Evolutionary conservation across 2,888 invertebrate species (phyloP).

Genomic region (Cheilosia impressa): DNA sequence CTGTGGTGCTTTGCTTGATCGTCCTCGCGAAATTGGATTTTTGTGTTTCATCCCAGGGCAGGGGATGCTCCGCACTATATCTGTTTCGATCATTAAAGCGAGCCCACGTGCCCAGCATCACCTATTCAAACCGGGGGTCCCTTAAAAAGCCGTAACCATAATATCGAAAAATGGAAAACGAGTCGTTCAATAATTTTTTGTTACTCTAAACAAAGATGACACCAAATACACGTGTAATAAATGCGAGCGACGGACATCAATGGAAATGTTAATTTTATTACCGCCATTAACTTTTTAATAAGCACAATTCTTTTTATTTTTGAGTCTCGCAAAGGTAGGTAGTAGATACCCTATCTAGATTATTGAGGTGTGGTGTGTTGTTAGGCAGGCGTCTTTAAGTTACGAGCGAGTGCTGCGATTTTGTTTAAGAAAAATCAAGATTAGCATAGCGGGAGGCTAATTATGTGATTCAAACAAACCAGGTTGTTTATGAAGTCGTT

Average conservation of each 20-base stretch:
- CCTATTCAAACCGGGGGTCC: slow-evolving; percentile 52
- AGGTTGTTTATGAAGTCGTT: slow-evolving; percentile 59
- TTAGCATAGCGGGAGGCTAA: slow-evolving; percentile 61
- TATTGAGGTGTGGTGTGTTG: slow-evolving; percentile 41
- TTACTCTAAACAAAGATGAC: slow-evolving; percentile 28
- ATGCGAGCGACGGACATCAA: slow-evolving; percentile 43
- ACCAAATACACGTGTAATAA: slow-evolving; percentile 10
- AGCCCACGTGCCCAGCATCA: slow-evolving; percentile 64
- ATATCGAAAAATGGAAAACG: neutral
- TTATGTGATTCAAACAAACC: slow-evolving; percentile 61
- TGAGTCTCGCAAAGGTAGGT: slow-evolving; percentile 19
- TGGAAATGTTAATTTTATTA: slow-evolving; percentile 69
- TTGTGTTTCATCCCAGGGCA: slow-evolving; percentile 7
- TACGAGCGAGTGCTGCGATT: slow-evolving; percentile 47
- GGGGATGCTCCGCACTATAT: neutral
- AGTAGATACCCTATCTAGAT: neutral
- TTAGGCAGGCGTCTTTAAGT: slow-evolving; percentile 34
- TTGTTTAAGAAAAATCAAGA: slow-evolving; percentile 58
- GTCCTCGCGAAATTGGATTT: slow-evolving; percentile 70
- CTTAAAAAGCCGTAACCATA: slow-evolving; percentile 55
- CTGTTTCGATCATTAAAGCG: slow-evolving; percentile 6
- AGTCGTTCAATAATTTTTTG: slow-evolving; percentile 8
- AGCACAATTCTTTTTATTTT: slow-evolving; percentile 43
- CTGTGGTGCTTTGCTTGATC: slow-evolving; percentile 58
- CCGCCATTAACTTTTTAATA: slow-evolving; percentile 61